These are phyloP conservation scores for Clupea harengus DNA, from an alignment of 2,113 vertebrate species.

Conservation along the genomic window DNA sequence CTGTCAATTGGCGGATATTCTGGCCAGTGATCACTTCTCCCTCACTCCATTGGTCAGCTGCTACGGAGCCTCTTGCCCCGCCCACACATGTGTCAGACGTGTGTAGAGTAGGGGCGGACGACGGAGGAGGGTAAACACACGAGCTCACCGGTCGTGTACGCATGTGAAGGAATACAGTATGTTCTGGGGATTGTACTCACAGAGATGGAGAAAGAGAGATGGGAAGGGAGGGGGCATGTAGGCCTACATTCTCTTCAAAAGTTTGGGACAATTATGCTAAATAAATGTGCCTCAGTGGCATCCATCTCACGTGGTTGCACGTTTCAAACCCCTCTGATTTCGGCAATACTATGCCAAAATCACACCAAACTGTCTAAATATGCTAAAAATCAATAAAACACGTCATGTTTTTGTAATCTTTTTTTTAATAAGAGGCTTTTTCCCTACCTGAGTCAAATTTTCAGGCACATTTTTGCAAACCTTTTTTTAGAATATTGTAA, in stretches of 20 bases:
- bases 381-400: too few species aligned
- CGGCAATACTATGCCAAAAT: not conserved
- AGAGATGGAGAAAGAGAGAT: not conserved
- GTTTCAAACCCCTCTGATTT: not conserved
- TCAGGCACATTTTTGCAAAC: too few species aligned
- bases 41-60: constrained; percentile 53
- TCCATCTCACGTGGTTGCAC: not conserved
- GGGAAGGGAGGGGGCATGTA: not conserved
- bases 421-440: too few species aligned
- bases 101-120: constrained; percentile 49
- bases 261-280: not conserved
- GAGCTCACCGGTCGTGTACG: constrained; percentile 26
- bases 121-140: constrained; percentile 55
- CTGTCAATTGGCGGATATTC: constrained; percentile 51
- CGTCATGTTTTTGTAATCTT: too few species aligned
- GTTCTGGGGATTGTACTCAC: not conserved
- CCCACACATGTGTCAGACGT: constrained; percentile 67
- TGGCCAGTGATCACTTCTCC: constrained; percentile 60
- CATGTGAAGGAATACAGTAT: constrained; percentile 1
- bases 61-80: constrained; percentile 42
- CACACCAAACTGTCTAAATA: not conserved
- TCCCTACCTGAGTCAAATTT: too few species aligned
- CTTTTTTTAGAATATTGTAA: too few species aligned
- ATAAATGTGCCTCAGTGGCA: not conserved
- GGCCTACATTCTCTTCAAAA: not conserved